phyloP scores from a whole-genome alignment of 2,113 vertebrate genomes.

The Onychostruthus taczanowskii region DNA sequence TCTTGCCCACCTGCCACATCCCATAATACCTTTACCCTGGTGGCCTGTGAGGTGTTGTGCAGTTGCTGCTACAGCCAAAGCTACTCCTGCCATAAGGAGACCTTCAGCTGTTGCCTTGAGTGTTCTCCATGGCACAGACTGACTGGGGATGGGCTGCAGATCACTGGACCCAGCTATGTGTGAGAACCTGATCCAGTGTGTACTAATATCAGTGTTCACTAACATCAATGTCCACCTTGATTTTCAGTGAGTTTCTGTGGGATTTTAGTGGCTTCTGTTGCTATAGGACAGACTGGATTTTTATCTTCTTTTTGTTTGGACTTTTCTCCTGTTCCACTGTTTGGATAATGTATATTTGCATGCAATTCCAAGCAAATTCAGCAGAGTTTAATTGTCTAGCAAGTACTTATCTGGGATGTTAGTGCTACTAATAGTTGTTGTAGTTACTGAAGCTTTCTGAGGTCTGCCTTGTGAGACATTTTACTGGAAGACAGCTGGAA shows the following conservation, averaged over 20 bases:
- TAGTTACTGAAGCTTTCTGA: neutral
- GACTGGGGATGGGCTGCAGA: neutral
- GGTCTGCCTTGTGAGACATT: neutral
- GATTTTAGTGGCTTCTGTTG: neutral
- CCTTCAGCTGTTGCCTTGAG: neutral
- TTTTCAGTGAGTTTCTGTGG: neutral
- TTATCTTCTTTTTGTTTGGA: neutral
- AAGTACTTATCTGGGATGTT: neutral
- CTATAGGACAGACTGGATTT: neutral
- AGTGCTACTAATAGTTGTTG: neutral
- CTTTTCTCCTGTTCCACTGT: neutral
- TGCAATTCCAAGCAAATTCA: neutral
- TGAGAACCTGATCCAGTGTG: neutral
- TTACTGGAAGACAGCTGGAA: neutral
- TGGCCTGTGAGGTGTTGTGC: neutral
- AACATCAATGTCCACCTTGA: neutral
- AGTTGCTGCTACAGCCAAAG: neutral
- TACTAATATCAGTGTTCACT: neutral
- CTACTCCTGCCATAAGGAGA: neutral
- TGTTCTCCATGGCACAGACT: neutral
- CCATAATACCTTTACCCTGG: fast-evolving
- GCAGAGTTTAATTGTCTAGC: neutral
- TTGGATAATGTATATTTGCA: neutral
- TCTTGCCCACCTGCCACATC: neutral
- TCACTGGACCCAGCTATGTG: neutral